phyloP scores from a whole-genome alignment of 2,888 invertebrate species.

The Rambutsinella grinnellia region DNA sequence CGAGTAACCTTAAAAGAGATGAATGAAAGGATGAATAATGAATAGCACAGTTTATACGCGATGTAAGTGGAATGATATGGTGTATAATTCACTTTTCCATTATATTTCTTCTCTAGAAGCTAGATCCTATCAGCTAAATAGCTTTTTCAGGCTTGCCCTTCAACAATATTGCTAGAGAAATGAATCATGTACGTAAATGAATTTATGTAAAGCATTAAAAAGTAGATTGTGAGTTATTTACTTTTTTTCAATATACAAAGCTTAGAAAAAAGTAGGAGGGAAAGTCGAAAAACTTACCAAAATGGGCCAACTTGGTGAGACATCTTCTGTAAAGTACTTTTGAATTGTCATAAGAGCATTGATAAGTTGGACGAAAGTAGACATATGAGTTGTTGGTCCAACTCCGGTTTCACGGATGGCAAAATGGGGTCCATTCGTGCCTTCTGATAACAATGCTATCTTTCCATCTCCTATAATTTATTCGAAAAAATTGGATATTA shows the following conservation, averaged over 20 bases:
- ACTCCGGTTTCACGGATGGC: slow-evolving; percentile 64
- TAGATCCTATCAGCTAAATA: slow-evolving; percentile 13
- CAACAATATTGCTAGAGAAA: no score
- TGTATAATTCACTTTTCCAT: background rate
- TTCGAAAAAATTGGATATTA: no score
- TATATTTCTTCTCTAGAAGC: no score
- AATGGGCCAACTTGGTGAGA: slow-evolving; percentile 64
- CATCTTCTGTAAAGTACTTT: slow-evolving; percentile 65
- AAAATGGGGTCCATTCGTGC: slow-evolving; percentile 66
- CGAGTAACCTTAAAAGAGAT: slow-evolving; percentile 6
- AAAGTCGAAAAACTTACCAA: slow-evolving; percentile 63
- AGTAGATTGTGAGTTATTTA: background rate
- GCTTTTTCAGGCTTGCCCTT: no score
- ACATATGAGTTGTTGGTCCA: slow-evolving; percentile 65
- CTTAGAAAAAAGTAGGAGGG: background rate
- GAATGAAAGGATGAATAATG: slow-evolving; percentile 16
- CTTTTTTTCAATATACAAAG: background rate
- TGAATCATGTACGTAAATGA: background rate
- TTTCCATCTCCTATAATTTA: slow-evolving; percentile 67
- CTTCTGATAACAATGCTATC: slow-evolving; percentile 63
- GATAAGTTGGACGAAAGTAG: slow-evolving; percentile 65
- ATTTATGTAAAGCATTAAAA: no score
- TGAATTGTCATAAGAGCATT: slow-evolving; percentile 66
- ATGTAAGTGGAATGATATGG: background rate
- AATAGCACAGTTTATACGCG: background rate